Base-by-base conservation (phyloP, 2,797 vertebrate species). In the Natrix natrix region DNA sequence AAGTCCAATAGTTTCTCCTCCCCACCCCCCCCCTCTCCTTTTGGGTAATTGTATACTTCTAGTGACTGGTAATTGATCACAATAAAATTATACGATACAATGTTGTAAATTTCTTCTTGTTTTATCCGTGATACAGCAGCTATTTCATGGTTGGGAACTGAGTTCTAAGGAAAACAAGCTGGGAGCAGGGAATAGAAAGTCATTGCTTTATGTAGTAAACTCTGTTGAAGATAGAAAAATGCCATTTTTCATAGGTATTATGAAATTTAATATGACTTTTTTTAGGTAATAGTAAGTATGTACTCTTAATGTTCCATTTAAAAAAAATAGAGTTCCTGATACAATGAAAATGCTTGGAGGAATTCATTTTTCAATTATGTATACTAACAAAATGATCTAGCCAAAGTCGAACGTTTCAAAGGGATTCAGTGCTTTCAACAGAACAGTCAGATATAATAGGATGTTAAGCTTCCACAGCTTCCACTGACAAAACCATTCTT, bases 141-240 rank as follows among this genome's bases (percentile, higher is more conserved):
- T 90, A 54, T 37, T 92, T 89, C 32, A 60, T 61, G 66, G 12
- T 48, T 92, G 26, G 63, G 60, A 89, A 43, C 3, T 32, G 43
- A 26, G 16, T 88, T 56, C 24, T 12, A 89, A 24, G 57, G 55
- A 78, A 86, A 69, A 69, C n/a, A 87, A 56, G 24, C 13, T 89
- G 37, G 66, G 54, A 14, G 90, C 32, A 17, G 32, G 55, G 55
- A 32, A 24, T 93, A 89, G 91, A 69, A 0, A 1, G 16, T 91
- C 88, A 32, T 93, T 26, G 66, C 2, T 57, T 90, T 26, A 93
- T 37, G 48, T 43, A 60, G 37, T 2, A 94, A 91, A 32, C 5
- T 93, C 91, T 95, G 93, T 93, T 93, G 88, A 95, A 61, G 63
- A 95, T 37, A 48, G 74, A 78, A 37, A 43, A 78, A 78, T 43